A percentile compares a stretch with the other conserved stretches of the same genome.
phyloP scores from a whole-genome alignment of 30 jellyfish, hydroid and myxozoan species.

The Aurelia coerulea region DNA sequence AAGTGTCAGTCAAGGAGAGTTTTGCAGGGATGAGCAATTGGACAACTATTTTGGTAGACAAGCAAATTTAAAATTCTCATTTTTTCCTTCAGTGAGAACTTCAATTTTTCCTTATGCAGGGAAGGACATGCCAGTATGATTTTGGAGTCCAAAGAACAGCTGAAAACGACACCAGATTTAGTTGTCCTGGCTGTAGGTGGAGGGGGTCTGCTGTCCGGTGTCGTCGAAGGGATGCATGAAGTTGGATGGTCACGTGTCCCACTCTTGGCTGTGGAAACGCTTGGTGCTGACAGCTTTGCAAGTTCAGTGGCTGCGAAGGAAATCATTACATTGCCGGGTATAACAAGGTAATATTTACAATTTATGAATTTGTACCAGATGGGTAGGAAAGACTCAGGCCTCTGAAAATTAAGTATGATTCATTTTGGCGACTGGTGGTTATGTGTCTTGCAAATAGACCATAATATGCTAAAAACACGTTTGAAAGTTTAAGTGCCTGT shows the following conservation, averaged over 20 bases:
- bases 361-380: too few relatives aligned
- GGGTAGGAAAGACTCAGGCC: too few relatives aligned
- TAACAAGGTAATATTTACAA: conserved; percentile 52
- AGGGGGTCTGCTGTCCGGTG: conserved; percentile 96
- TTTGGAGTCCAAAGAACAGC: conserved; percentile 68
- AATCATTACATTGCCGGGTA: conserved; percentile 76
- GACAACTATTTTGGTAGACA: too few relatives aligned
- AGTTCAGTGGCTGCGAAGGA: conserved; percentile 64
- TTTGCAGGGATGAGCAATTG: too few relatives aligned
- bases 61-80: too few relatives aligned
- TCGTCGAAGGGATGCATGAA: conserved; percentile 85
- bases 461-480: too few relatives aligned
- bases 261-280: conserved; percentile 83
- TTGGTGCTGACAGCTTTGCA: conserved; percentile 94
- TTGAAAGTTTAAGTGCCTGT: too few relatives aligned
- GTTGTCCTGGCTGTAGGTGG: conserved; percentile 95
- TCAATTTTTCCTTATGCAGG: conserved; percentile 19
- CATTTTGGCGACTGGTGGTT: too few relatives aligned
- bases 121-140: conserved; percentile 89
- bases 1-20: too few relatives aligned
- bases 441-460: too few relatives aligned
- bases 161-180: conserved; percentile 69
- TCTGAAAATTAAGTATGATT: too few relatives aligned
- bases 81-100: too few relatives aligned
- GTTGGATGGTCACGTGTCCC: conserved; percentile 95